A percentile compares a stretch with the other conserved stretches of the same genome.
Evolutionary conservation across 2,113 vertebrate species (phyloP).

Genomic region (Toxotes chatareus): DNA sequence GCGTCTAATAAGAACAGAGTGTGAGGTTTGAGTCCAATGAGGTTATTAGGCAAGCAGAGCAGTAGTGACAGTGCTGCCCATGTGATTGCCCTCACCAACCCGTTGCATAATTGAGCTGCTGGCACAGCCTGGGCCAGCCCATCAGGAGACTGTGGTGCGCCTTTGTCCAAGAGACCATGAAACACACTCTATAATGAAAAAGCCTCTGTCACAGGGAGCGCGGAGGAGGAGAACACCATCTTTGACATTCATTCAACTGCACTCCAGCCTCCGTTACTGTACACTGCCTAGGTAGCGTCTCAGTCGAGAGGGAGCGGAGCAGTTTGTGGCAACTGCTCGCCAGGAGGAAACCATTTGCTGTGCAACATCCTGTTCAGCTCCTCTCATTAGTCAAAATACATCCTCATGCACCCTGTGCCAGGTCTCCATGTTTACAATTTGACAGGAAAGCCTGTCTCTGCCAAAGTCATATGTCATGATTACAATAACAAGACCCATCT

Average conservation of each 20-base stretch:
- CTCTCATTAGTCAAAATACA: slow-evolving; percentile 55
- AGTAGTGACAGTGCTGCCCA: slow-evolving; percentile 45
- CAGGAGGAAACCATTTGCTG: slow-evolving; percentile 52
- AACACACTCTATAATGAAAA: slow-evolving; percentile 63
- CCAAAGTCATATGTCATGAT: slow-evolving; percentile 28
- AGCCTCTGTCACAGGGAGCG: slow-evolving; percentile 46
- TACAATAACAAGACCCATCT: slow-evolving; percentile 43
- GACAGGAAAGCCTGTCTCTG: slow-evolving; percentile 23
- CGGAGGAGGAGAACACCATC: slow-evolving; percentile 26
- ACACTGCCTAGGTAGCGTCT: slow-evolving; percentile 31
- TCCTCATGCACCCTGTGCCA: slow-evolving; percentile 10
- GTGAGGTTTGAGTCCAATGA: slow-evolving; percentile 37
- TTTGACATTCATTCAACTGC: slow-evolving; percentile 46
- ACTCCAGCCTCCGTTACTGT: neutral
- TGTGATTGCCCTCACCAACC: slow-evolving; percentile 45
- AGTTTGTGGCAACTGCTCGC: slow-evolving; percentile 33
- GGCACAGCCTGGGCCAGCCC: slow-evolving; percentile 59
- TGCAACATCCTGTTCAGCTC: slow-evolving; percentile 58
- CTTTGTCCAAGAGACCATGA: slow-evolving; percentile 66
- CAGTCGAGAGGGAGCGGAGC: slow-evolving; percentile 3
- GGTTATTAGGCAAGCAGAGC: slow-evolving; percentile 55
- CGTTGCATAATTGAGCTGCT: slow-evolving; percentile 64
- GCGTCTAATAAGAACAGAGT: slow-evolving; percentile 54
- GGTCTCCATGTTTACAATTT: slow-evolving; percentile 27
- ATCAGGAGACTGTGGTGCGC: slow-evolving; percentile 53